Evolutionary conservation across 1,140 invertebrate species (phyloP).

Genomic region (Campoletis sonorensis): DNA sequence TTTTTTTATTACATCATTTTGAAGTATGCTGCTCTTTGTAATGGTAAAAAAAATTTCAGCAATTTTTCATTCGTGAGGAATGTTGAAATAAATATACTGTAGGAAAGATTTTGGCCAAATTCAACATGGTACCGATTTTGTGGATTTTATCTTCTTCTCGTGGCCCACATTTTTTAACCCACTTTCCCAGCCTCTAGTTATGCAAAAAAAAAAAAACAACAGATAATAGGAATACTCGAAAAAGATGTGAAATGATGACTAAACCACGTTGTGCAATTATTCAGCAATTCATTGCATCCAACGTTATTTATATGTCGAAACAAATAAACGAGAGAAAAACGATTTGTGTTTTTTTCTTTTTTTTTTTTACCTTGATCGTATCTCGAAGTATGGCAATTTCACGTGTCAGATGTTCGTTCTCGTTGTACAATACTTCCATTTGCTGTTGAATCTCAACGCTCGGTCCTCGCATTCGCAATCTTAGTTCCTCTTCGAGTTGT

Average conservation of each 20-base stretch:
- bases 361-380: slow-evolving; percentile 89
- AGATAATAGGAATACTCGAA: too few species aligned
- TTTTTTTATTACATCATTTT: neutral
- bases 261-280: too few species aligned
- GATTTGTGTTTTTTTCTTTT: neutral
- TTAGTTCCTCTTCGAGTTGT: slow-evolving; percentile 94
- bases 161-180: too few species aligned
- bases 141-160: too few species aligned
- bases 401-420: slow-evolving; percentile 96
- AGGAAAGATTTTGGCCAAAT: too few species aligned
- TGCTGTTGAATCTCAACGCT: slow-evolving; percentile 94
- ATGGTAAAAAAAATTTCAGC: neutral
- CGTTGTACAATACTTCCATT: slow-evolving; percentile 93
- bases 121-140: too few species aligned
- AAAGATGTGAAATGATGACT: too few species aligned
- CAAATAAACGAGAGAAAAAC: neutral
- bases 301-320: neutral
- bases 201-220: too few species aligned
- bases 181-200: too few species aligned
- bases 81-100: too few species aligned
- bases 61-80: too few species aligned
- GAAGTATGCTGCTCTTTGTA: neutral
- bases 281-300: too few species aligned
- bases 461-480: slow-evolving; percentile 89
- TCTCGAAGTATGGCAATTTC: slow-evolving; percentile 96